These are phyloP conservation scores for Pipistrellus pipistrellus DNA, from an alignment of 2,797 vertebrate genomes.

Conservation along the genomic window DNA sequence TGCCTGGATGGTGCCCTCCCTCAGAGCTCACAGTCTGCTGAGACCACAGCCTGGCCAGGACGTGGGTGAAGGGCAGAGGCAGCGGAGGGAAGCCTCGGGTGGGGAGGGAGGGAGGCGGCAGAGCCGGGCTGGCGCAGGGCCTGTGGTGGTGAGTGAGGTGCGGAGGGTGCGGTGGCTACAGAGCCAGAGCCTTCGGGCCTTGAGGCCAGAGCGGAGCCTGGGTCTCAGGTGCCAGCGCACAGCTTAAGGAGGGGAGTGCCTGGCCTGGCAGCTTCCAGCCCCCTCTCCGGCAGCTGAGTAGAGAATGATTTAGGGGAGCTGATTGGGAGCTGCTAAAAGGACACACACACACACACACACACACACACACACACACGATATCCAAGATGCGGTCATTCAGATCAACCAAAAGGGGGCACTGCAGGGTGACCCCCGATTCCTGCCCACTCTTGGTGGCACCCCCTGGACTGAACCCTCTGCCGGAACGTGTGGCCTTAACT, in stretches of 20 bases:
- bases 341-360: no score
- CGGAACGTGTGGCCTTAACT: neutral
- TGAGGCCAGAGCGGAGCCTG: neutral
- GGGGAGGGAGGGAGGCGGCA: no score
- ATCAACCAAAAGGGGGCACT: neutral
- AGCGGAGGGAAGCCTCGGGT: neutral
- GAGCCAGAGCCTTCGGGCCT: no score
- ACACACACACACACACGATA: neutral
- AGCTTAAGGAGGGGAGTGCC: no score
- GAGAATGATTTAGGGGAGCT: neutral
- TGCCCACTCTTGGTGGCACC: neutral
- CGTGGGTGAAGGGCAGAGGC: neutral
- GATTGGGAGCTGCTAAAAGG: neutral
- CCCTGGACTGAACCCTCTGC: neutral
- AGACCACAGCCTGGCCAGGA: neutral
- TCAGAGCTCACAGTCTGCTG: neutral
- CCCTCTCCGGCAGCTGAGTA: neutral
- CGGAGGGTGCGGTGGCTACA: no score
- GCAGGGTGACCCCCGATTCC: neutral
- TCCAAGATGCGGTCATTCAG: neutral
- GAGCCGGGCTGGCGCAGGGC: no score
- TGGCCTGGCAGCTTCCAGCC: no score
- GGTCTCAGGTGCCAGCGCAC: neutral
- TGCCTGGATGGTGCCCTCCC: neutral
- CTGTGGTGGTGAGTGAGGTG: neutral